Evolutionary conservation across 1,140 invertebrate genomes (phyloP).

Genomic region (Ridgeia piscesae): DNA sequence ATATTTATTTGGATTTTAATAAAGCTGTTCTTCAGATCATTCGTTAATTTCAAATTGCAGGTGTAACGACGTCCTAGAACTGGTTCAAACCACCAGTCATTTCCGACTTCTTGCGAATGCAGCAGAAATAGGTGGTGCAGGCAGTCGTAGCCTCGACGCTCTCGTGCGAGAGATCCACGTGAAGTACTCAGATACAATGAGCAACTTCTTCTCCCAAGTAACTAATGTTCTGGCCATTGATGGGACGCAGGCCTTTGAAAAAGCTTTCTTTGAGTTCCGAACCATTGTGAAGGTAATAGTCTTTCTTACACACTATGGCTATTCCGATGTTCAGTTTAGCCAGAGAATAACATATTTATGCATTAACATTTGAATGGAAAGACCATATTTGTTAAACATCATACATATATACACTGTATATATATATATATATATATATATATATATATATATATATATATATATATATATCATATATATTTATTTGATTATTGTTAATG

Average conservation of each 20-base stretch:
- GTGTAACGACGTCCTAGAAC: conserved; percentile 57
- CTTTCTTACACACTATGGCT: background rate
- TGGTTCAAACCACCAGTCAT: conserved; percentile 56
- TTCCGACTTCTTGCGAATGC: conserved; percentile 54
- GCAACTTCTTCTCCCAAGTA: conserved; percentile 33
- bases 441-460: no score
- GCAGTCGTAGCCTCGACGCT: conserved; percentile 52
- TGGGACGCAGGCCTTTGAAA: conserved; percentile 53
- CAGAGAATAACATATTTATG: background rate
- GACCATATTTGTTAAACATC: background rate
- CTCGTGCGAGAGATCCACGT: conserved; percentile 55
- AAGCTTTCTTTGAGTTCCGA: conserved; percentile 55
- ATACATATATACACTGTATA: background rate
- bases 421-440: background rate
- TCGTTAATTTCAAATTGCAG: conserved; percentile 32
- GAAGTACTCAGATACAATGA: conserved; percentile 50
- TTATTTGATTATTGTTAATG: no score
- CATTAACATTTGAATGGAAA: background rate
- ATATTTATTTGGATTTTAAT: background rate
- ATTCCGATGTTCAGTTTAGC: background rate
- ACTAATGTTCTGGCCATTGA: conserved; percentile 54
- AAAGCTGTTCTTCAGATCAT: background rate
- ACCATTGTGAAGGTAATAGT: conserved; percentile 52
- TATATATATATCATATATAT: no score
- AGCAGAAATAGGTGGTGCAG: conserved; percentile 55